These are phyloP conservation scores for Guaruba guarouba DNA, from an alignment of 2,113 vertebrate genomes.

Conservation along the genomic window DNA sequence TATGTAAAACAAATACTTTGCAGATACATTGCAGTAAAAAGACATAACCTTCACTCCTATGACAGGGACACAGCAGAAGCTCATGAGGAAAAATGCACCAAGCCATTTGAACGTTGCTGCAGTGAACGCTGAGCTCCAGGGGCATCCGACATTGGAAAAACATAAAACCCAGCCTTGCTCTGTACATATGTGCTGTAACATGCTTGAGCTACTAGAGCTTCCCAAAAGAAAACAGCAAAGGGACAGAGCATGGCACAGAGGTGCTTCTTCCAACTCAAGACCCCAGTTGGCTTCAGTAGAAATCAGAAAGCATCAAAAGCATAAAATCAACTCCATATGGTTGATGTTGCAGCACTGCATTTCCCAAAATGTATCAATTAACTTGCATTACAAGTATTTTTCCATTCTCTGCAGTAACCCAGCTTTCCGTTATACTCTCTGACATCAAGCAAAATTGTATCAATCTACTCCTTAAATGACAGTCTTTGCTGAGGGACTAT, in stretches of 20 bases:
- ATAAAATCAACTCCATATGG: neutral
- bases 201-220: neutral
- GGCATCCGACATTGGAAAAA: neutral
- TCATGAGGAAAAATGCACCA: neutral
- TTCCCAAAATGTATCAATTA: neutral
- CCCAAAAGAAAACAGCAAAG: neutral
- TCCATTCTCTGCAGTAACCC: neutral
- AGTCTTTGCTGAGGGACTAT: neutral
- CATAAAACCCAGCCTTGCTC: neutral
- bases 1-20: neutral
- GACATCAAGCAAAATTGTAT: neutral
- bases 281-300: neutral
- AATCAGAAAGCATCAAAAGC: neutral
- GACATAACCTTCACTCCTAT: neutral
- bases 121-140: neutral
- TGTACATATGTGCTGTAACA: fast-evolving
- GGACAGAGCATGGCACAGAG: neutral
- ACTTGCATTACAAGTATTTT: neutral
- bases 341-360: neutral
- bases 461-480: neutral
- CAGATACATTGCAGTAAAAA: neutral
- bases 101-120: neutral
- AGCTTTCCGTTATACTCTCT: neutral
- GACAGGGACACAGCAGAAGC: neutral
- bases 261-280: neutral